Conservation (phyloP, 2,888 invertebrate genomes). For the Mesochorus sp. region DNA sequence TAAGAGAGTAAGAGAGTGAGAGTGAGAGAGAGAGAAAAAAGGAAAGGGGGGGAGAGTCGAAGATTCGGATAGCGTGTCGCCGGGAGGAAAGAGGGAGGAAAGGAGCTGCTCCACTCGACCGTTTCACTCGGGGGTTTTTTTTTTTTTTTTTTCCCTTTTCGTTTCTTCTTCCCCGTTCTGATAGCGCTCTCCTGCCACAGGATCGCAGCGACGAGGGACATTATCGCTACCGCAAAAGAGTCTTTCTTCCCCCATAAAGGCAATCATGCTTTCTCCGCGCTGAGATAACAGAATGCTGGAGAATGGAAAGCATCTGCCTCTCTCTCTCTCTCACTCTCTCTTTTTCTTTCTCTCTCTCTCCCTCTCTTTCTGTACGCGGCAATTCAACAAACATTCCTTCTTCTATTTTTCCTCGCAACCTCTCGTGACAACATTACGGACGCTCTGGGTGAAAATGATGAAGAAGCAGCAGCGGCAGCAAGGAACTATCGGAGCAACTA, state of each 20-base stretch:
- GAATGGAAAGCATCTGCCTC: conserved; percentile 74
- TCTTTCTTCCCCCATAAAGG: conserved; percentile 82
- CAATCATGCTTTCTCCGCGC: conserved; percentile 81
- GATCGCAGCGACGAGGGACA: conserved; percentile 75
- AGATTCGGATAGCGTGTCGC: not conserved
- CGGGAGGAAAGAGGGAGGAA: not conserved
- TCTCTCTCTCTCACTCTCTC: conserved; percentile 38
- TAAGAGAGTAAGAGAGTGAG: no score
- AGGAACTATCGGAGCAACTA: no score
- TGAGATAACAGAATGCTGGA: conserved; percentile 80
- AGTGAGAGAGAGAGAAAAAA: not conserved
- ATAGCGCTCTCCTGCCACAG: conserved; percentile 75
- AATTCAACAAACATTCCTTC: conserved; percentile 38
- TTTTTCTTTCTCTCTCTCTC: conserved; percentile 31
- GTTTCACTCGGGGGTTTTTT: no score
- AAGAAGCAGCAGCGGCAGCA: conserved; percentile 28
- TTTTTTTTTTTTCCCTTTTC: no score
- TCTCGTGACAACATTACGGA: conserved; percentile 3
- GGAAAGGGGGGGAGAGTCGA: conserved; percentile 12
- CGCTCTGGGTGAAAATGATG: conserved; percentile 5
- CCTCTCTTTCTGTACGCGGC: conserved; percentile 28
- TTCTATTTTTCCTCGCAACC: not conserved
- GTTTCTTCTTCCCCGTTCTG: conserved; percentile 68
- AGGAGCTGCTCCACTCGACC: conserved; percentile 33
- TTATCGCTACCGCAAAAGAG: conserved; percentile 82